Base-by-base conservation (phyloP, 1,140 invertebrate species). In the Pteromalus puparum region DNA sequence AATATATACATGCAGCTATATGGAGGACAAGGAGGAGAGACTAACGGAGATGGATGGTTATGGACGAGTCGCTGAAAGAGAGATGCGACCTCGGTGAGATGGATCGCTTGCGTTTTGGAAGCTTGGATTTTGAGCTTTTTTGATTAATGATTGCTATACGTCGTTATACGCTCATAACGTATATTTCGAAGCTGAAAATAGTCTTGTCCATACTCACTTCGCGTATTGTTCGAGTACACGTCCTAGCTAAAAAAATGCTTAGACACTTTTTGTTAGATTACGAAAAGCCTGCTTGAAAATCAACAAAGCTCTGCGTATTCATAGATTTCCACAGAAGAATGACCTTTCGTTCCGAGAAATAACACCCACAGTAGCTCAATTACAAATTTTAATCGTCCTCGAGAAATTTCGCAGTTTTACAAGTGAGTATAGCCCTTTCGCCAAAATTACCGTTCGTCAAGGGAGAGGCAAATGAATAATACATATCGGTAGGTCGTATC, bases 391-490 rank as follows among this genome's bases (percentile, higher is more conserved):
- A 80, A 80, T 80, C 5, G 78, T 30, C 77, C 34, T 15, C 18
- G 48, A 53, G 15, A 53, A 21, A 53, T 53, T 53, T 53, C 48
- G 24, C 21, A 70, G 18, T n/a, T 30, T 26, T 30, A 28, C 24
- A 30, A 26, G 9, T 21, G 46, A 72, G 34, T 26, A 28, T 53
- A 30, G 18, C 38, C 26, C 78, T 72, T 38, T n/a, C 18, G 18
- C 2, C 30, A 30, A 67, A 6, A 67, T 38, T n/a, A 1, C 21
- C 15, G 5, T 28, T 26, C 3, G 10, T 34, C 12, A n/a, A 13
- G 15, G 6, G 72, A 24, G 24, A 10, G 30, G 74, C 28, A 13
- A 28, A 79, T 83, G 61, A 83, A 83, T 83, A 83, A 83, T 83
- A 83, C 67, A 79, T 73, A 61, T 30, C 18, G 13, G 18, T 9